phyloP scores from a whole-genome alignment of 2,888 invertebrate genomes.

The Netelia fuscicornis region DNA sequence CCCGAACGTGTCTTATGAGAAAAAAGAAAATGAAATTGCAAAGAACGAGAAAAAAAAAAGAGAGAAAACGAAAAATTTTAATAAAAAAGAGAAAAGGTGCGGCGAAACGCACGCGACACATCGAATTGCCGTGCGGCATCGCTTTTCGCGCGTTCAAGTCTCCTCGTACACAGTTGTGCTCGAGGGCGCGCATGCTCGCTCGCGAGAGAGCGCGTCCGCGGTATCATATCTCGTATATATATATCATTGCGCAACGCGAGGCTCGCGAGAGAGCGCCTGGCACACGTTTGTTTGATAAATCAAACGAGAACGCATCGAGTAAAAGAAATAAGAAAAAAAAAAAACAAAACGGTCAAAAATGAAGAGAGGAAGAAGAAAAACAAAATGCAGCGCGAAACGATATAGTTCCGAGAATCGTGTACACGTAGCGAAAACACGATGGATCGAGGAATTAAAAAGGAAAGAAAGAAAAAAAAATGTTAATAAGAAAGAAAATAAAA shows the following conservation, averaged over 20 bases:
- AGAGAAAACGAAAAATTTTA: background rate
- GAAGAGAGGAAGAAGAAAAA: background rate
- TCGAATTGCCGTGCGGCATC: conserved; percentile 28
- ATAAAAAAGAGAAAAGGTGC: background rate
- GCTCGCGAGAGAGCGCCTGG: background rate
- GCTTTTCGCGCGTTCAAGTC: conserved; percentile 34
- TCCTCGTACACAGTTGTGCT: conserved; percentile 21
- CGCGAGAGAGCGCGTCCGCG: conserved; percentile 23
- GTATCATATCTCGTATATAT: conserved; percentile 14
- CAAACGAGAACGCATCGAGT: conserved; percentile 62
- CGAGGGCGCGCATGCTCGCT: conserved; percentile 33
- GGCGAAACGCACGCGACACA: conserved; percentile 1
- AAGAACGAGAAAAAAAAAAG: too few relatives aligned
- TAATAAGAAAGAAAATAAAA: conserved; percentile 17
- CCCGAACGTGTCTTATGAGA: too few relatives aligned
- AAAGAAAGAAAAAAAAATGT: background rate
- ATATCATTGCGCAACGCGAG: conserved; percentile 33
- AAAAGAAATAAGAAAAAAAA: background rate
- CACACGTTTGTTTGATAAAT: conserved; percentile 69
- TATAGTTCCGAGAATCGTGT: conserved; percentile 60
- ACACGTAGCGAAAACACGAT: conserved; percentile 11
- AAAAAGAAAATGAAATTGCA: too few relatives aligned
- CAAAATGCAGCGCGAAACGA: conserved; percentile 33
- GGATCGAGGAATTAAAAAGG: conserved; percentile 35
- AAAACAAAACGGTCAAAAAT: too few relatives aligned